These are phyloP conservation scores for Delphinus delphis DNA, from an alignment of 2,113 vertebrate species.

Conservation along the genomic window DNA sequence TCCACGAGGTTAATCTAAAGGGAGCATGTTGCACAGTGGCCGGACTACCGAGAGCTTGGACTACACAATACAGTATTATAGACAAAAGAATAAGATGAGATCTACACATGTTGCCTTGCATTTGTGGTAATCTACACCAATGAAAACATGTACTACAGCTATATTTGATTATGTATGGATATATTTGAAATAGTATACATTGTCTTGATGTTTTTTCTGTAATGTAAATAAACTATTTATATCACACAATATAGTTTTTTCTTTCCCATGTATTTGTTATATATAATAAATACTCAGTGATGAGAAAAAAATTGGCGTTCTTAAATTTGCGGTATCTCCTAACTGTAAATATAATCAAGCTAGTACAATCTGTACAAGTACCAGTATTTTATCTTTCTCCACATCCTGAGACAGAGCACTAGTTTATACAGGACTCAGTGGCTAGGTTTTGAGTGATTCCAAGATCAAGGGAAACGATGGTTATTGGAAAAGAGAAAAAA, in stretches of 20 bases:
- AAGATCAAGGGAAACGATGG: constrained; percentile 83
- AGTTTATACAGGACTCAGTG: constrained; percentile 80
- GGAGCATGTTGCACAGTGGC: constrained; percentile 89
- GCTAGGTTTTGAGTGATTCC: constrained; percentile 82
- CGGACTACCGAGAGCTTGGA: constrained; percentile 86
- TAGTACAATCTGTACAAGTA: constrained; percentile 48
- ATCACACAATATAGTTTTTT: constrained; percentile 95
- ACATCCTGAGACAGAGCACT: constrained; percentile 79
- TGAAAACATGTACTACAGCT: constrained; percentile 97
- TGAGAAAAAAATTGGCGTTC: constrained; percentile 87
- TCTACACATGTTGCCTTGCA: constrained; percentile 99
- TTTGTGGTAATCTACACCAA: constrained; percentile 99
- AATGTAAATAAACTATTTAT: constrained; percentile 99
- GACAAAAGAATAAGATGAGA: constrained; percentile 88
- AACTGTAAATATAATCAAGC: constrained; percentile 66
- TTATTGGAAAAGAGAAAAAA: constrained; percentile 85
- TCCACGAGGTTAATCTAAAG: constrained; percentile 98
- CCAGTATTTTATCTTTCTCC: constrained; percentile 76
- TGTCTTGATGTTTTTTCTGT: constrained; percentile 99
- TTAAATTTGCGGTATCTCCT: constrained; percentile 85
- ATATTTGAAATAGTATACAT: constrained; percentile 99
- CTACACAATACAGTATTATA: constrained; percentile 88
- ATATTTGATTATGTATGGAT: constrained; percentile 99
- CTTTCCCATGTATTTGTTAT: constrained; percentile 93
- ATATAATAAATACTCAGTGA: constrained; percentile 92